These are phyloP conservation scores for Ailuropoda melanoleuca DNA, from an alignment of 2,113 vertebrate genomes.

Conservation along the genomic window DNA sequence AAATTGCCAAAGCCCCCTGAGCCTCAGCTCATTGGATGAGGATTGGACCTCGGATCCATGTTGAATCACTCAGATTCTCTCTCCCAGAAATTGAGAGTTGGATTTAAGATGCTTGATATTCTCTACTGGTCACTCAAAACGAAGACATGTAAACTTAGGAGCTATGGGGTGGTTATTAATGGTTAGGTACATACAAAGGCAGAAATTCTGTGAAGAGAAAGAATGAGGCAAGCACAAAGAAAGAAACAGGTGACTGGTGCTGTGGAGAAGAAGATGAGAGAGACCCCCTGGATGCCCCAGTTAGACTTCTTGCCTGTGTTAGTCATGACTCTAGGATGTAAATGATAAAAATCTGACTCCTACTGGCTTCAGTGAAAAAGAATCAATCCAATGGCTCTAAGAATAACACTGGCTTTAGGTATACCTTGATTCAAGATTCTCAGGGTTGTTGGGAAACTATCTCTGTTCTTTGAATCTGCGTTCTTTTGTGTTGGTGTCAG, in stretches of 20 bases:
- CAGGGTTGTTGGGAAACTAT: not conserved
- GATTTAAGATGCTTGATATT: not conserved
- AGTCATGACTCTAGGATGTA: not conserved
- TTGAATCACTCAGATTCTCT: not conserved
- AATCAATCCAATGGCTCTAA: not conserved
- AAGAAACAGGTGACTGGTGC: not conserved
- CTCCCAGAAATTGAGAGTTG: not conserved
- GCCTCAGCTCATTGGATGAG: not conserved
- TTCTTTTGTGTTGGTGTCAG: not conserved
- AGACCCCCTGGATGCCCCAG: not conserved
- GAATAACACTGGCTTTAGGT: not conserved
- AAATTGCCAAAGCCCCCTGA: not conserved
- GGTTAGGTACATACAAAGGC: not conserved
- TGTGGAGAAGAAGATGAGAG: not conserved
- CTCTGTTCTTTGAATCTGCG: not conserved
- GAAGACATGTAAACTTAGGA: not conserved
- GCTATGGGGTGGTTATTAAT: not conserved
- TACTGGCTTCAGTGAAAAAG: not conserved
- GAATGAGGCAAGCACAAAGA: not conserved
- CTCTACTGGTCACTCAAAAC: not conserved
- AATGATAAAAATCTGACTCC: not conserved
- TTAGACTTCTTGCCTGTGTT: not conserved
- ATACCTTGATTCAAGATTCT: not conserved
- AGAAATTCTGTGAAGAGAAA: not conserved
- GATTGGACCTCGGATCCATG: not conserved